A percentile compares a stretch with the other conserved stretches of the same genome.
phyloP scores from a whole-genome alignment of 2,888 invertebrate species.

The Rotaria magnacalcarata region DNA sequence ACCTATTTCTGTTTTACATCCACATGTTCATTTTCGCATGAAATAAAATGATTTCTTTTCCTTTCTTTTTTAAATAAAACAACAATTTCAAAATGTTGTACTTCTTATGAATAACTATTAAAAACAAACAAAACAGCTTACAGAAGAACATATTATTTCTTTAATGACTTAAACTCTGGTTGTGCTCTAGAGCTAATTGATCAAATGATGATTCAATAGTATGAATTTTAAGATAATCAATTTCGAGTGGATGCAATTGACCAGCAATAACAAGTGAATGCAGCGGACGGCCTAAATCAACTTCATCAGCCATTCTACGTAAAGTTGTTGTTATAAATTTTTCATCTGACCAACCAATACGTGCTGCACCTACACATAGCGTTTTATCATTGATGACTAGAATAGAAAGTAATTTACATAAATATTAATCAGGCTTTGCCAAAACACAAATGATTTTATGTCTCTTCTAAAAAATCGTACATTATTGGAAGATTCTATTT shows the following conservation, averaged over 20 bases:
- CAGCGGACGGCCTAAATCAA: constrained; percentile 76
- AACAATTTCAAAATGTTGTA: not conserved
- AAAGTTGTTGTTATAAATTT: constrained; percentile 72
- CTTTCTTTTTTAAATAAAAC: not conserved
- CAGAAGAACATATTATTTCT: not conserved
- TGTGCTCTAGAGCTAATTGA: not conserved
- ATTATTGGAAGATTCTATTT: too few species aligned
- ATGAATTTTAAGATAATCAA: constrained; percentile 43
- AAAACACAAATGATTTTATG: too few species aligned
- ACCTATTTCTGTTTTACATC: too few species aligned
- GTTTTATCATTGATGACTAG: constrained; percentile 62
- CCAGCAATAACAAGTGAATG: constrained; percentile 88
- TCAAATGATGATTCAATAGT: constrained; percentile 23
- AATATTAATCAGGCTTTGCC: too few species aligned
- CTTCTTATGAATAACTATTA: not conserved
- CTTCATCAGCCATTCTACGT: constrained; percentile 61
- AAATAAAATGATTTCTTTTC: too few species aligned
- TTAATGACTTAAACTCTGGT: constrained; percentile 33
- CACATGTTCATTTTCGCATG: not conserved
- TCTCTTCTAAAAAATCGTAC: too few species aligned
- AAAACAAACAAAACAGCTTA: not conserved
- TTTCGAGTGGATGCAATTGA: constrained; percentile 43
- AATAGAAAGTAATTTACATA: constrained; percentile 45
- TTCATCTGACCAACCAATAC: constrained; percentile 76
- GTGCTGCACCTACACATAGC: constrained; percentile 77